Percentiles rank a stretch among this genome's conserved stretches.
Evolutionary conservation across 2,888 invertebrate species (phyloP).

Genomic region (Parnassius smintheus): DNA sequence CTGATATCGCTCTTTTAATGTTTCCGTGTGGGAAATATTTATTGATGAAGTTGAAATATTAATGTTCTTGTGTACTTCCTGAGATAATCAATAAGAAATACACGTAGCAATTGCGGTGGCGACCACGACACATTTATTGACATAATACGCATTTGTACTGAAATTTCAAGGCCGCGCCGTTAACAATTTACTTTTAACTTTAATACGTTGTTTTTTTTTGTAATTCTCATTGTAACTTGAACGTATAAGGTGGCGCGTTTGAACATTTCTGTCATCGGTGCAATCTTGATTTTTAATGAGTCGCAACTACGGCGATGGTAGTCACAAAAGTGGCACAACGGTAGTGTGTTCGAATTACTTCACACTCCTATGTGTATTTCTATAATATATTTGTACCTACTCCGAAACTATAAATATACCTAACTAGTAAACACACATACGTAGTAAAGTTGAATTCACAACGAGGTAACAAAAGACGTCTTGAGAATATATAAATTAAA

Average conservation of each 20-base stretch:
- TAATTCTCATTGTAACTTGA: background rate
- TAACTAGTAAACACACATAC: conserved; percentile 16
- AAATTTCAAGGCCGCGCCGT: conserved; percentile 21
- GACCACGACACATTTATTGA: conserved; percentile 1
- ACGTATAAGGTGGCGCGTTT: background rate
- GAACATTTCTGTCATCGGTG: conserved; percentile 8
- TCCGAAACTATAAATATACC: conserved; percentile 20
- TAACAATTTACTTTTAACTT: conserved; percentile 4
- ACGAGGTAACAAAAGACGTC: too few species aligned
- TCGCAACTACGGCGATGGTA: conserved; percentile 15
- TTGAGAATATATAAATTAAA: too few species aligned
- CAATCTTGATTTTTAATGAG: conserved; percentile 18
- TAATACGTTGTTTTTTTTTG: too few species aligned
- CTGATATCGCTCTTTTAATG: conserved; percentile 19
- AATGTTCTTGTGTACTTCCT: too few species aligned
- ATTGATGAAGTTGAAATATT: too few species aligned
- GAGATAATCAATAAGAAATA: too few species aligned
- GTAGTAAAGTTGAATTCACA: background rate
- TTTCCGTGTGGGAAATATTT: background rate
- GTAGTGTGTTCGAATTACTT: conserved; percentile 26
- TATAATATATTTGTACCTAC: conserved; percentile 13
- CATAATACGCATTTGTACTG: conserved; percentile 3
- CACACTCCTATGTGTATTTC: conserved; percentile 11
- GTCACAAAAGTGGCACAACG: conserved; percentile 26
- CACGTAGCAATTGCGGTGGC: background rate